Conservation (phyloP, 2,113 vertebrate species). For the Danionella cerebrum region DNA sequence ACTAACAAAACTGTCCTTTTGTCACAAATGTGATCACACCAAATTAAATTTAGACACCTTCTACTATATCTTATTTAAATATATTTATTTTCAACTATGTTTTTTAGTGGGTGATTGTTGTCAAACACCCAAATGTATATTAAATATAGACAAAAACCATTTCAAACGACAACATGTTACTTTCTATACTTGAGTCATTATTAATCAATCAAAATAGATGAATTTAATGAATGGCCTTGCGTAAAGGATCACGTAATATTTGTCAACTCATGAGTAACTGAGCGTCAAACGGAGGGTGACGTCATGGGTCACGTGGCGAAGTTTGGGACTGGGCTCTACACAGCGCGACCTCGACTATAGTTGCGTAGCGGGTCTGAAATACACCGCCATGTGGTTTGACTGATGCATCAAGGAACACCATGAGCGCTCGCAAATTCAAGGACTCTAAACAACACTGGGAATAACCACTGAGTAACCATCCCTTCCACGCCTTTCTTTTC, state of each 20-base stretch:
- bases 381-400: conserved; percentile 15
- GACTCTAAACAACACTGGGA: not conserved
- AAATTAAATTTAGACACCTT: too few relatives aligned
- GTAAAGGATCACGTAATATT: not conserved
- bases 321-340: conserved; percentile 1
- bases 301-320: conserved; percentile 8
- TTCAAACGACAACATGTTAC: too few relatives aligned
- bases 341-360: conserved; percentile 11
- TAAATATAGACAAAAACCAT: too few relatives aligned
- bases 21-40: too few relatives aligned
- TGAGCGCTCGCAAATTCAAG: not conserved
- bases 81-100: too few relatives aligned
- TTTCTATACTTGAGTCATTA: too few relatives aligned
- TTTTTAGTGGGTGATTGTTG: too few relatives aligned
- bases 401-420: not conserved
- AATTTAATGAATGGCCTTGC: not conserved
- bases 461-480: not conserved
- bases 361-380: not conserved
- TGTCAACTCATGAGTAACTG: not conserved
- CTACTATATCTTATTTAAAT: too few relatives aligned
- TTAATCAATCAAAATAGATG: too few relatives aligned
- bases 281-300: not conserved
- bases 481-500: not conserved
- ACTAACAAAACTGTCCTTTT: too few relatives aligned
- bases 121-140: too few relatives aligned